Evolutionary conservation across 2,888 invertebrate species (phyloP), one percentile per base, ranked within the genome.

Genomic region (Drosophila meridiana): DNA sequence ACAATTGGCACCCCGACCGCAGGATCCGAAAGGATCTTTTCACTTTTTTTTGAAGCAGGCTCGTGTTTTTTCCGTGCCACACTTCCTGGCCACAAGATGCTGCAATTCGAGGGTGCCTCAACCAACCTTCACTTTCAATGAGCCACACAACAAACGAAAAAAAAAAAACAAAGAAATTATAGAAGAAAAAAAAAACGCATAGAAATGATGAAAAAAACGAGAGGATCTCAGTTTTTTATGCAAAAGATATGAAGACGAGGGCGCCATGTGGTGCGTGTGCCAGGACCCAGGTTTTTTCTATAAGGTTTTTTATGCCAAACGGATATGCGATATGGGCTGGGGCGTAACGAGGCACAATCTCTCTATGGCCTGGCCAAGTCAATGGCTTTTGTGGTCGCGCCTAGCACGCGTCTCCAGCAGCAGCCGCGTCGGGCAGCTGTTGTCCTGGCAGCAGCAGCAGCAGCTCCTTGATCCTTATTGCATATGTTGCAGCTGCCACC

Each of bases 51-150:
- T 73, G 3, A 42, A 47, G 57, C 66, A 65, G 70, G 73, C 65
- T 68, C 45, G 56, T 62, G 26, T 60, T 66, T n/a, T 50, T 34
- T 82, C 61, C 73, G 76, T 78, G 84, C 73, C 79, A 77, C 82
- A 89, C 82, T 82, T 88, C 82, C 84, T 88, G 84, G 78, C 53
- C 82, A 72, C 83, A 83, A 80, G 84, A 87, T 81, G 90, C 89
- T 84, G 82, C 82, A 85, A 78, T 76, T 74, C 72, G 80, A 90
- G 89, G 87, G 87, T 87, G 83, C 83, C 74, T 70, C 75, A 50
- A 42, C 30, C 73, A 69, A 87, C 89, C 89, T 90, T 89, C 89
- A 89, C 89, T 90, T 89, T 89, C 89, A 75, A 82, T 71, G 66
- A 69, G 64, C 62, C 48, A 42, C 76, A 73, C 13, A 76, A 65